A percentile compares a stretch with the other conserved stretches of the same genome.
These are phyloP conservation scores for Oreochromis spilurus DNA, from an alignment of 2,113 vertebrate species.

Conservation along the genomic window DNA sequence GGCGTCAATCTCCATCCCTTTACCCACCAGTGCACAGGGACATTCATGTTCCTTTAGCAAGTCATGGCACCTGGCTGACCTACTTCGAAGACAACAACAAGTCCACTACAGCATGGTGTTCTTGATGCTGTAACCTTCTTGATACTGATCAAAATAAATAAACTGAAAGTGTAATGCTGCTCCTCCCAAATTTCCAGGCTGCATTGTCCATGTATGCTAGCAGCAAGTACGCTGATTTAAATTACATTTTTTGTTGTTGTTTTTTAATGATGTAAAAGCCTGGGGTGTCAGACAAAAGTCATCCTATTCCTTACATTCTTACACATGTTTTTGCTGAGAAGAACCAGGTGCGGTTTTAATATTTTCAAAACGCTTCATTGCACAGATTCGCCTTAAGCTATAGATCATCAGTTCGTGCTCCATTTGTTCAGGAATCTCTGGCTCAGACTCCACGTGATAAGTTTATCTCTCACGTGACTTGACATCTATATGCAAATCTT, in stretches of 20 bases:
- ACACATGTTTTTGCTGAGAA: conserved; percentile 54
- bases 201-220: background rate
- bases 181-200: background rate
- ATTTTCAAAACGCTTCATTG: conserved; percentile 41
- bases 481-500: background rate
- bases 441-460: background rate
- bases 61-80: conserved; percentile 18
- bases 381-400: conserved; percentile 34
- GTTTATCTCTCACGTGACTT: background rate
- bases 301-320: conserved; percentile 52
- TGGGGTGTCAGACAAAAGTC: background rate
- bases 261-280: background rate
- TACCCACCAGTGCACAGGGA: background rate
- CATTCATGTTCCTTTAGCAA: conserved; percentile 10
- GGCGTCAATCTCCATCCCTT: background rate
- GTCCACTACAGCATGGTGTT: background rate
- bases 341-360: conserved; percentile 50
- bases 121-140: background rate
- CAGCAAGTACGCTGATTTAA: background rate
- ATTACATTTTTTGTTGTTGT: background rate
- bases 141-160: background rate
- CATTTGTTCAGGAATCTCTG: conserved; percentile 13
- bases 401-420: conserved; percentile 1
- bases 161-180: background rate
- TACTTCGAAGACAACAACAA: background rate